These are phyloP conservation scores for Craniophora ligustri DNA, from an alignment of 2,888 invertebrate species.

Conservation along the genomic window DNA sequence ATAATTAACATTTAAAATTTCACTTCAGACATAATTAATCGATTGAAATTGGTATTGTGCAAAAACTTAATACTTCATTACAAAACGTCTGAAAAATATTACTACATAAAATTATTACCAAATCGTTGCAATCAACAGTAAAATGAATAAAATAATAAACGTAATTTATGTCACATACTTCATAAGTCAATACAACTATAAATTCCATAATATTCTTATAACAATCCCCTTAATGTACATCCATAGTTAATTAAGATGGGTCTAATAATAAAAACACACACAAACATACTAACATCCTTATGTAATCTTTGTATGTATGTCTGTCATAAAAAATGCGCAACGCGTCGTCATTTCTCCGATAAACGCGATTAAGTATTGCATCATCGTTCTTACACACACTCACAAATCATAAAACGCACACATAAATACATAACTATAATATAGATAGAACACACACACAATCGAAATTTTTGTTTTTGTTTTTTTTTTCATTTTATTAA, in stretches of 20 bases:
- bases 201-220: slow-evolving; percentile 5
- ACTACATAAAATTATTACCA: background rate
- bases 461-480: too few species aligned
- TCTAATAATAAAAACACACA: slow-evolving; percentile 45
- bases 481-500: slow-evolving; percentile 42
- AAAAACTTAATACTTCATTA: background rate
- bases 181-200: background rate
- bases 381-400: slow-evolving; percentile 65
- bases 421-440: slow-evolving; percentile 31
- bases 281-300: slow-evolving; percentile 50
- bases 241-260: slow-evolving; percentile 32
- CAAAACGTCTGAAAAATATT: background rate
- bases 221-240: slow-evolving; percentile 13
- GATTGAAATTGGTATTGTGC: too few species aligned
- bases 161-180: background rate
- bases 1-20: too few species aligned
- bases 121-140: background rate
- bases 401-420: slow-evolving; percentile 34
- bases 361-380: slow-evolving; percentile 81
- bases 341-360: slow-evolving; percentile 79
- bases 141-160: background rate
- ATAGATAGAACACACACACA: slow-evolving; percentile 38
- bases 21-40: too few species aligned
- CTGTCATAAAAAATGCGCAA: slow-evolving; percentile 74
- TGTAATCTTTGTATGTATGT: slow-evolving; percentile 38